Percentiles rank a stretch among this genome's conserved stretches.
These are phyloP conservation scores for Cottus gobio DNA, from an alignment of 2,113 vertebrate genomes.

Conservation along the genomic window DNA sequence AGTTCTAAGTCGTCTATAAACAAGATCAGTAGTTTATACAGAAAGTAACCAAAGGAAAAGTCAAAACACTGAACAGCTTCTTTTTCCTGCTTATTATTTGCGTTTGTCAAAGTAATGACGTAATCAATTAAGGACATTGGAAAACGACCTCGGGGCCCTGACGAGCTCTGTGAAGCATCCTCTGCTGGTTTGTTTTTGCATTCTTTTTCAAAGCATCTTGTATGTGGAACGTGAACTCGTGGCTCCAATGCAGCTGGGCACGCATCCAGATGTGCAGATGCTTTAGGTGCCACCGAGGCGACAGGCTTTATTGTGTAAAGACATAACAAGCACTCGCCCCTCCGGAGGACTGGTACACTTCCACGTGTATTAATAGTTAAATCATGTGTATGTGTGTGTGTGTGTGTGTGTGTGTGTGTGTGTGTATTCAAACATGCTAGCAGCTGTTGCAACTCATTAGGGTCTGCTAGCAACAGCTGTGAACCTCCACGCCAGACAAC, in stretches of 20 bases:
- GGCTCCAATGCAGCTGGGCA: conserved; percentile 22
- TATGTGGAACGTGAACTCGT: conserved; percentile 2
- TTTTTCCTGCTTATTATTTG: conserved; percentile 2
- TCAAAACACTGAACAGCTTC: not conserved
- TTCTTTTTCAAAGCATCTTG: not conserved
- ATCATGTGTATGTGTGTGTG: conserved; percentile 4
- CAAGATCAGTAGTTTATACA: no score
- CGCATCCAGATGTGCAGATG: conserved; percentile 50
- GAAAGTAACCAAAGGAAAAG: no score
- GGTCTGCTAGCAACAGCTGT: conserved; percentile 71
- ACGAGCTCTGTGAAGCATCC: conserved; percentile 21
- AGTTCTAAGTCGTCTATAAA: not conserved
- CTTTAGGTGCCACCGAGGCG: not conserved
- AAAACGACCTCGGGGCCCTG: conserved; percentile 34
- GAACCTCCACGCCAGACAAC: conserved; percentile 73
- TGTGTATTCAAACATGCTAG: conserved; percentile 27
- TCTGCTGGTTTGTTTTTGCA: not conserved
- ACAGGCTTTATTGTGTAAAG: not conserved
- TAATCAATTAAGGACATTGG: conserved; percentile 24
- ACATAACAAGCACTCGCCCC: not conserved
- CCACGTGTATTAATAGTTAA: conserved; percentile 10
- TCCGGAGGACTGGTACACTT: not conserved
- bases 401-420: conserved; percentile 21
- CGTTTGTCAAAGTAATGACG: conserved; percentile 21
- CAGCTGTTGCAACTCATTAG: conserved; percentile 74